Evolutionary conservation across 2,797 vertebrate genomes (phyloP).

Genomic region (Crax fasciolata): DNA sequence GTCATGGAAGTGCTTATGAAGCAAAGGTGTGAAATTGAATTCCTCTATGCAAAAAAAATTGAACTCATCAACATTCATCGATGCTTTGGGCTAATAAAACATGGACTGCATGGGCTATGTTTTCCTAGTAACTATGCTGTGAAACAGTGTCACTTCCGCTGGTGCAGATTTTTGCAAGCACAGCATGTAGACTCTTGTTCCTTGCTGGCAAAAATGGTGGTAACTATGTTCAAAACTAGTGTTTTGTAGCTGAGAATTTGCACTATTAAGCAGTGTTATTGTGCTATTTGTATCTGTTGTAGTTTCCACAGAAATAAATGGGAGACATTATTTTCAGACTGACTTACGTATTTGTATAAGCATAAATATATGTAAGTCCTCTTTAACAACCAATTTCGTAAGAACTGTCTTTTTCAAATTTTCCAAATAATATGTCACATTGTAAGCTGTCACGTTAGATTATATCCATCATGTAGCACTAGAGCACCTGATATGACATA

Average conservation of each 20-base stretch:
- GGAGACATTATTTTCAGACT: background rate
- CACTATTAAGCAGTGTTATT: background rate
- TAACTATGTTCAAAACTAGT: background rate
- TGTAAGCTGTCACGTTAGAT: constrained; percentile 43
- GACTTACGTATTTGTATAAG: background rate
- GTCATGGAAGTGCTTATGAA: background rate
- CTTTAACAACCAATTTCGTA: background rate
- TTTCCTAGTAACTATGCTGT: background rate
- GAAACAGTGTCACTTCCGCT: background rate
- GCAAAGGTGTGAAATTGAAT: background rate
- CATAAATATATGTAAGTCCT: background rate
- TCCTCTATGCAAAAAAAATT: background rate
- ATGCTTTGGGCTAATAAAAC: background rate
- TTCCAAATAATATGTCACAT: constrained; percentile 48
- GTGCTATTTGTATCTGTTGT: background rate
- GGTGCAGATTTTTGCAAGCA: background rate
- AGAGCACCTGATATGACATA: constrained; percentile 19
- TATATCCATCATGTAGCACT: constrained; percentile 25
- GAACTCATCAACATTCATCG: background rate
- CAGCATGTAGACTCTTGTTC: background rate
- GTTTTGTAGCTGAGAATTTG: background rate
- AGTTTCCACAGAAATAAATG: background rate
- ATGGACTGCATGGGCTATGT: background rate
- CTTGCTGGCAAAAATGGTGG: background rate
- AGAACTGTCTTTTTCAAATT: background rate